Evolutionary conservation across 2,888 invertebrate species (phyloP), one percentile per base, ranked within the genome.

Genomic region (Eupeodes luniger): DNA sequence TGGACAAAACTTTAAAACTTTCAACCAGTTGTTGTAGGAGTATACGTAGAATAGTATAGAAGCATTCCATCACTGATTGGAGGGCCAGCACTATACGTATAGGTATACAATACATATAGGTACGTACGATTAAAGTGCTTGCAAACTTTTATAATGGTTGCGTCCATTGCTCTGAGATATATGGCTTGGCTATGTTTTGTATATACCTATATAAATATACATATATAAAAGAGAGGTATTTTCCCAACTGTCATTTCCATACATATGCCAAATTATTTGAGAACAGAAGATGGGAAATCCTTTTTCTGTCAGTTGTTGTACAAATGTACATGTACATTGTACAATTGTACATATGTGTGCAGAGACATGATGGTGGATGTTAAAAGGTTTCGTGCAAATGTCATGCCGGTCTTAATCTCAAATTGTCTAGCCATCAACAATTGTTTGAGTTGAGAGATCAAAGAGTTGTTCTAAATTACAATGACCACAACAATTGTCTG

Each of bases 1-100:
- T 59, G 85, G 85, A 81, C 85, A 88, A 81, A 88, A 88, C 85
- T 85, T 88, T 70, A 88, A 87, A 88, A 84, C 80, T 77, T 74
- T 53, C 77, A 72, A 19, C 6, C 7, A 14, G 5, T 11, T n/a
- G n/a, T n/a, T 16, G 19, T 70, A 67, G n/a, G 9, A 53, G 51
- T 36, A 64, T 27, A 27, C 27, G n/a, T 36, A 19, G 67, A 27
- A 27, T 27, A 67, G 53, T 88, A 80, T 59, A 14, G 34, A 27
- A 59, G 59, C n/a, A 59, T 85, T 81, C 70, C 9, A 40, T 40
- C 66, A 77, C 74, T 85, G 88, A 88, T 88, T 88, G 78, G 78
- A 88, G 88, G 85, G 34, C 67, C 67, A 9, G 66, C 19, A 44
- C 12, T 2, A 16, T 64, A 10, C 11, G 16, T 14, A 53, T 67